These are phyloP conservation scores for Potamarius usumacintae DNA, from an alignment of 2,113 vertebrate genomes.

Conservation along the genomic window DNA sequence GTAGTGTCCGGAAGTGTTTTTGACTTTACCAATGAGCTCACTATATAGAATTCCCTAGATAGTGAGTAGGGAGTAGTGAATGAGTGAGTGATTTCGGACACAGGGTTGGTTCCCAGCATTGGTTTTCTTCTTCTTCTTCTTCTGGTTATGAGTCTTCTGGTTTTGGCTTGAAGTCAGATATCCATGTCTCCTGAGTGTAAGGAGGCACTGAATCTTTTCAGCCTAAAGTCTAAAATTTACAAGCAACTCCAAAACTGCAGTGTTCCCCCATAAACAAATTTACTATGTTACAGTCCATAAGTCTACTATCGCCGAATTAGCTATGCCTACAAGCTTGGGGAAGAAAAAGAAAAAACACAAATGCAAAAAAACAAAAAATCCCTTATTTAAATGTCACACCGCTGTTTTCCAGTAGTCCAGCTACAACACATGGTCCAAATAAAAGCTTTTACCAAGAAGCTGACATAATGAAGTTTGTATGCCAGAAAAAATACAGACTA, in stretches of 20 bases:
- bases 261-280: constrained; percentile 7
- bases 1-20: no score
- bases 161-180: not conserved
- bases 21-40: no score
- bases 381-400: constrained; percentile 5
- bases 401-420: constrained; percentile 4
- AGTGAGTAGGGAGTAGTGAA: no score
- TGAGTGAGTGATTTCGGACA: no score
- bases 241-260: not conserved
- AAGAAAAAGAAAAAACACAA: not conserved
- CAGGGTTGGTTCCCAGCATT: constrained; percentile 2
- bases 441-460: constrained; percentile 3
- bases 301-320: not conserved
- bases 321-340: constrained; percentile 10
- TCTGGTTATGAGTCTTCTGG: constrained; percentile 2
- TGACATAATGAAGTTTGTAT: constrained; percentile 11
- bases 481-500: constrained; percentile 18
- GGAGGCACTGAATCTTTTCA: not conserved
- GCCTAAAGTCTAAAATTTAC: constrained; percentile 5
- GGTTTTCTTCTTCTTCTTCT: not conserved
- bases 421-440: constrained; percentile 9
- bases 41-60: no score
- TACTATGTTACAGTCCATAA: not conserved
- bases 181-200: not conserved
- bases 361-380: not conserved